These are phyloP conservation scores for Thalassaphorura encarpata DNA, from an alignment of 1,140 invertebrate species.

Conservation along the genomic window DNA sequence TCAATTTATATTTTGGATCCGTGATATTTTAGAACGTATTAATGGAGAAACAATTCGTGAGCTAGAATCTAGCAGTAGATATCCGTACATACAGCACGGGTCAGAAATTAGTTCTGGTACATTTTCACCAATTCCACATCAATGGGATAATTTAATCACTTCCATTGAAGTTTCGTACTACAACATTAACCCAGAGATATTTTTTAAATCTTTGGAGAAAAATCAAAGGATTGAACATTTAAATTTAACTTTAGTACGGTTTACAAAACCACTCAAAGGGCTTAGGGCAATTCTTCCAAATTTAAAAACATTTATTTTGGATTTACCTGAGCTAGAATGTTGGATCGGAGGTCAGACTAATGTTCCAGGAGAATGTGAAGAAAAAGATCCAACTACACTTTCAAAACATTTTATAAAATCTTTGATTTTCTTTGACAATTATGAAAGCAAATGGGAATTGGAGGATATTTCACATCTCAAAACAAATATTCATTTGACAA, in stretches of 20 bases:
- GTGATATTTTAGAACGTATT: constrained; percentile 3
- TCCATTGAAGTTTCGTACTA: neutral
- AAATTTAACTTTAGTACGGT: neutral
- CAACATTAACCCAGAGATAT: neutral
- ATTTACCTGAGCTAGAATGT: neutral
- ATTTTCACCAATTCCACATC: neutral
- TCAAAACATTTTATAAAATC: neutral
- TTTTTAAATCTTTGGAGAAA: neutral
- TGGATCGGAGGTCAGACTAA: neutral
- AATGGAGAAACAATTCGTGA: constrained; percentile 1
- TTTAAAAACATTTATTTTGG: neutral
- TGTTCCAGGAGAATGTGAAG: neutral
- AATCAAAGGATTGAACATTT: neutral
- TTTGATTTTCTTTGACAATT: constrained; percentile 2
- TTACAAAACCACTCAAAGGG: neutral
- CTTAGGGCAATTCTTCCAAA: neutral
- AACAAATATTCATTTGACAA: neutral
- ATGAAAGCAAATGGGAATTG: neutral
- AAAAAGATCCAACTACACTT: neutral
- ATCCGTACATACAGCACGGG: neutral
- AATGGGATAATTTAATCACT: neutral
- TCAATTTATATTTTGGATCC: constrained; percentile 6
- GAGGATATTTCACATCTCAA: neutral
- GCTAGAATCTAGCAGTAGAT: neutral
- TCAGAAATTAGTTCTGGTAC: neutral